A percentile compares a stretch with the other conserved stretches of the same genome.
phyloP scores from a whole-genome alignment of 2,888 invertebrate species.

The Fragum whitleyi region DNA sequence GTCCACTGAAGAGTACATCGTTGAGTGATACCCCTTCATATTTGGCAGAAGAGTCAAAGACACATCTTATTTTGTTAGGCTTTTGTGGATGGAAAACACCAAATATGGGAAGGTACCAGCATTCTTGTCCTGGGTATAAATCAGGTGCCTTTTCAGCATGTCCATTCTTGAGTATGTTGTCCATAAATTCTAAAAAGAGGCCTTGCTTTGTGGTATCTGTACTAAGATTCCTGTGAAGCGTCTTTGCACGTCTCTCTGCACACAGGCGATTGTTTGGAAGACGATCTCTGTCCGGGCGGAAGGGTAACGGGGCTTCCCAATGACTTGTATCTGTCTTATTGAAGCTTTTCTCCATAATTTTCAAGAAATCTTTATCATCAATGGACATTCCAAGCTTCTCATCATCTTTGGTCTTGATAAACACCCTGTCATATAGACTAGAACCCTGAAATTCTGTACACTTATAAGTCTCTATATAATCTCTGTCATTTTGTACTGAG shows the following conservation, averaged over 20 bases:
- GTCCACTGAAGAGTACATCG: constrained; percentile 2
- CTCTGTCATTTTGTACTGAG: not conserved
- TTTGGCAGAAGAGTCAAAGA: constrained; percentile 52
- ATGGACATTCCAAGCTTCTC: constrained; percentile 10
- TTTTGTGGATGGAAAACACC: constrained; percentile 52
- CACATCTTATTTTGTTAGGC: constrained; percentile 51
- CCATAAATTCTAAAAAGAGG: constrained; percentile 59
- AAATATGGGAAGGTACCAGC: constrained; percentile 65
- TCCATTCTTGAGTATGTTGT: constrained; percentile 36
- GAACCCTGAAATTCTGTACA: not conserved
- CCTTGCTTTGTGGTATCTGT: constrained; percentile 41
- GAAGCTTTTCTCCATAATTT: constrained; percentile 45
- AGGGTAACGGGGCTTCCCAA: constrained; percentile 54
- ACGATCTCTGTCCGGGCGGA: constrained; percentile 11
- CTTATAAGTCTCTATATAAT: not conserved
- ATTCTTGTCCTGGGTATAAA: constrained; percentile 41
- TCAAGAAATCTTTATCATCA: constrained; percentile 32
- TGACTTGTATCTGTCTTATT: constrained; percentile 19
- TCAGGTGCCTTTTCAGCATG: constrained; percentile 60
- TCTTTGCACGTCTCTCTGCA: too few relatives aligned
- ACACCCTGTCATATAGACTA: not conserved
- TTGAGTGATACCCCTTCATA: constrained; percentile 21
- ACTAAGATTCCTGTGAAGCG: constrained; percentile 31
- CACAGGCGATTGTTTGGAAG: constrained; percentile 56
- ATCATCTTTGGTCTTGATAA: constrained; percentile 4